These are phyloP conservation scores for Periophthalmus modestus DNA, from an alignment of 2,113 vertebrate species.

Conservation along the genomic window DNA sequence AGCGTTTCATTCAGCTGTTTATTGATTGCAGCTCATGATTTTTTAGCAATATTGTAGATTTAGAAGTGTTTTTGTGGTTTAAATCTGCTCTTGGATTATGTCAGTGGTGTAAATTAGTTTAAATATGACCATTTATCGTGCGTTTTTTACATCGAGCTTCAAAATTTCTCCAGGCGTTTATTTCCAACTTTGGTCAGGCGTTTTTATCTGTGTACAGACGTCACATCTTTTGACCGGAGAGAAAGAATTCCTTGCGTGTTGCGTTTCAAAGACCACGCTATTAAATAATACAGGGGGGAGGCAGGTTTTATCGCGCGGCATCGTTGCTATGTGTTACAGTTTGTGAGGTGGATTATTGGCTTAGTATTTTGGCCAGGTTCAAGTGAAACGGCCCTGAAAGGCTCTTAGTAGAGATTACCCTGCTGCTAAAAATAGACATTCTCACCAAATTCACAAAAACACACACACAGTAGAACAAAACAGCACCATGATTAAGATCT, in stretches of 20 bases:
- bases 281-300: slow-evolving; percentile 67
- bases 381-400: slow-evolving; percentile 86
- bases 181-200: slow-evolving; percentile 23
- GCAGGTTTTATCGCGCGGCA: slow-evolving; percentile 36
- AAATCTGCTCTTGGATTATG: too few relatives aligned
- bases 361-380: slow-evolving; percentile 94
- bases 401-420: slow-evolving; percentile 92
- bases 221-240: slow-evolving; percentile 7
- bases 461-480: slow-evolving; percentile 40
- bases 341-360: slow-evolving; percentile 84
- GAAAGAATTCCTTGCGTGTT: slow-evolving; percentile 45
- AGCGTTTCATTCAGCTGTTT: too few relatives aligned
- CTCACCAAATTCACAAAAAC: slow-evolving; percentile 31
- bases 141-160: too few relatives aligned
- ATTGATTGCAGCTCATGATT: too few relatives aligned
- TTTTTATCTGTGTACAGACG: slow-evolving; percentile 33
- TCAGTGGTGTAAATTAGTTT: too few relatives aligned
- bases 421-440: slow-evolving; percentile 89
- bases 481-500: slow-evolving; percentile 75
- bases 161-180: slow-evolving; percentile 3
- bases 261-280: slow-evolving; percentile 40
- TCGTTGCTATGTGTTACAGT: slow-evolving; percentile 44
- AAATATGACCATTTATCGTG: too few relatives aligned
- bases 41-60: too few relatives aligned
- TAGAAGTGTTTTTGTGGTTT: too few relatives aligned